Evolutionary conservation across 64 coral and sea anemone species (phyloP), one percentile per base, ranked within the genome.

Genomic region (Porites lutea): DNA sequence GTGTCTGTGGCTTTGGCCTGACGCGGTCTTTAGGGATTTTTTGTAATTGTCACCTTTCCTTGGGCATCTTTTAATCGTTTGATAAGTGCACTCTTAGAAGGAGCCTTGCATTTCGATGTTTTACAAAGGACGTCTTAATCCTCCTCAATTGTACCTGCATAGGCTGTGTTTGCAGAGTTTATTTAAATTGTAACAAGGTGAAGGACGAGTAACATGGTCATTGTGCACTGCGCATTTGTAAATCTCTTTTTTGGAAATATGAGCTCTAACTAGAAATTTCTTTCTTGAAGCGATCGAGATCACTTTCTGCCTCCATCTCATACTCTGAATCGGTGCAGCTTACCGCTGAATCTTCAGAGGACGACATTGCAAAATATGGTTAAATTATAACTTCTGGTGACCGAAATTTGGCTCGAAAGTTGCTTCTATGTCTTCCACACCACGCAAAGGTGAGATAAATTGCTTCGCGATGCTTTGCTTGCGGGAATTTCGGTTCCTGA

Each of bases 41-140:
- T 80, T 80, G 48, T 80, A 51, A 11, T 12, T 80, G n/a, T 12
- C 52, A 50, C 48, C 77, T 16, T 80, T 80, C 77, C 77, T 21
- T 71, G 67, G n/a, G 67, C 67, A 22, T 71, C 67, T 8, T 71
- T 71, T 22, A 8, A 21, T 22, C n/a, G 67, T 21, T 71, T 21
- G 7, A 71, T 21, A 54, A 80, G 43, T 2, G 48, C 77, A 80
- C 48, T 80, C 48, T 80, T 80, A 46, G 77, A 50, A 6, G 77
- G 77, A 80, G 77, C 77, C 57, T 15, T 53, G 16, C 77, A 51
- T 11, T 16, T 48, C 5, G 77, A 16, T 11, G 53, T 21, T 80
- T 51, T 80, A 0, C 2, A 14, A 12, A 80, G 44, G 57, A 55
- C 18, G 21, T 55, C 48, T 50, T 21, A 50, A 51, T 80, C 50